Conservation (phyloP, 2,888 invertebrate genomes). For the Acrocyrtus sp. region DNA sequence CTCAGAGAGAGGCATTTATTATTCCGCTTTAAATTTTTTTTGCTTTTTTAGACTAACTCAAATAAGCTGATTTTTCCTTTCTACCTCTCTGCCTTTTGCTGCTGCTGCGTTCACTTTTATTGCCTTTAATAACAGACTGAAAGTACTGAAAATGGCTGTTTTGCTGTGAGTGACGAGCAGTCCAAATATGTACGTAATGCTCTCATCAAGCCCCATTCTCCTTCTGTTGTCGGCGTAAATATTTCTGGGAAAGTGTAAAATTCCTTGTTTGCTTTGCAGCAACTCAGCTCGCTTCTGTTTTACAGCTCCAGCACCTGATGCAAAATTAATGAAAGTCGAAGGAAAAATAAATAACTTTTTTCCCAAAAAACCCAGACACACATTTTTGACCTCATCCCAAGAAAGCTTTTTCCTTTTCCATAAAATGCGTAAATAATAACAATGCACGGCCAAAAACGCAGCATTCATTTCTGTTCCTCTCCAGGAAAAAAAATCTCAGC, state of each 20-base stretch:
- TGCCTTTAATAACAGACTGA: slow-evolving; percentile 44
- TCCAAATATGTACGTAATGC: background rate
- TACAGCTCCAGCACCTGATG: background rate
- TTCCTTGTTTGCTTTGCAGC: slow-evolving; percentile 40
- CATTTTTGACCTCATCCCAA: too few relatives aligned
- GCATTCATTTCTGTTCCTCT: background rate
- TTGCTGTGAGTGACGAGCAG: slow-evolving; percentile 17
- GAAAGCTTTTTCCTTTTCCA: background rate
- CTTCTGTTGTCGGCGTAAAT: too few relatives aligned
- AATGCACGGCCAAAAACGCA: background rate
- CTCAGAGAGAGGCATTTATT: slow-evolving; percentile 1
- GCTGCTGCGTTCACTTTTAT: slow-evolving; percentile 36
- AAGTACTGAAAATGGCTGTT: slow-evolving; percentile 39
- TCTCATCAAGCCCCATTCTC: background rate
- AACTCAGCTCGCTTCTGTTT: slow-evolving; percentile 50
- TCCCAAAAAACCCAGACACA: slow-evolving; percentile 25
- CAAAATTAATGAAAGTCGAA: slow-evolving; percentile 10
- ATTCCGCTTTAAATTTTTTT: background rate
- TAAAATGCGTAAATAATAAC: background rate
- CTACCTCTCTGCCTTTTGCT: slow-evolving; percentile 1
- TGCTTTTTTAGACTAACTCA: background rate
- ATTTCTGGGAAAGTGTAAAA: slow-evolving; percentile 37
- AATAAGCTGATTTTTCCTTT: background rate
- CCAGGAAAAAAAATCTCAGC: background rate
- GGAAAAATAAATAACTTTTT: slow-evolving; percentile 44